A percentile compares a stretch with the other conserved stretches of the same genome.
These are phyloP conservation scores for Sinotaia quadrata DNA, from an alignment of 2,888 invertebrate genomes.

Conservation along the genomic window DNA sequence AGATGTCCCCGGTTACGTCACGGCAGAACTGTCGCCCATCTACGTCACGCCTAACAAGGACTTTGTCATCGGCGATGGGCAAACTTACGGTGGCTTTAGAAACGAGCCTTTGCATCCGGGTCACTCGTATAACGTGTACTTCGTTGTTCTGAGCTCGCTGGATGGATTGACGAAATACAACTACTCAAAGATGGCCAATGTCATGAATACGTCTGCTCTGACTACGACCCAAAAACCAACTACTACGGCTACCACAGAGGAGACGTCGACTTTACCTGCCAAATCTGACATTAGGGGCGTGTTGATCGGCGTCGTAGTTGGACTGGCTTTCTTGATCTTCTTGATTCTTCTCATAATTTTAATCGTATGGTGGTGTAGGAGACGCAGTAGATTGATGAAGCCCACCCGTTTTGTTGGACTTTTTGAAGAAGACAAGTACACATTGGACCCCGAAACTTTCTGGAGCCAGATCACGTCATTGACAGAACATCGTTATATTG, in stretches of 20 bases:
- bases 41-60: constrained; percentile 76
- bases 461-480: constrained; percentile 57
- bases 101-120: constrained; percentile 82
- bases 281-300: constrained; percentile 13
- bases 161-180: constrained; percentile 79
- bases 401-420: constrained; percentile 3
- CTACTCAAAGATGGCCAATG: constrained; percentile 74
- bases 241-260: not conserved
- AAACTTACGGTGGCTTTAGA: constrained; percentile 81
- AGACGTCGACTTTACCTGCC: not conserved
- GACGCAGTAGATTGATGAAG: constrained; percentile 14
- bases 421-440: constrained; percentile 28
- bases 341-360: constrained; percentile 53
- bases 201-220: constrained; percentile 28
- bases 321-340: constrained; percentile 41
- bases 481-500: constrained; percentile 55
- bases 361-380: constrained; percentile 49
- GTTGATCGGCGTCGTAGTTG: constrained; percentile 40
- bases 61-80: constrained; percentile 85
- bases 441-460: constrained; percentile 52
- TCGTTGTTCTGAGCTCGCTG: constrained; percentile 82
- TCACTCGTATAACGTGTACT: constrained; percentile 78
- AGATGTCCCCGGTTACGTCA: constrained; percentile 72
- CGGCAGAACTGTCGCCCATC: constrained; percentile 82
- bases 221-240: not conserved